These are phyloP conservation scores for Diabrotica undecimpunctata DNA, from an alignment of 1,140 invertebrate genomes.

Conservation along the genomic window DNA sequence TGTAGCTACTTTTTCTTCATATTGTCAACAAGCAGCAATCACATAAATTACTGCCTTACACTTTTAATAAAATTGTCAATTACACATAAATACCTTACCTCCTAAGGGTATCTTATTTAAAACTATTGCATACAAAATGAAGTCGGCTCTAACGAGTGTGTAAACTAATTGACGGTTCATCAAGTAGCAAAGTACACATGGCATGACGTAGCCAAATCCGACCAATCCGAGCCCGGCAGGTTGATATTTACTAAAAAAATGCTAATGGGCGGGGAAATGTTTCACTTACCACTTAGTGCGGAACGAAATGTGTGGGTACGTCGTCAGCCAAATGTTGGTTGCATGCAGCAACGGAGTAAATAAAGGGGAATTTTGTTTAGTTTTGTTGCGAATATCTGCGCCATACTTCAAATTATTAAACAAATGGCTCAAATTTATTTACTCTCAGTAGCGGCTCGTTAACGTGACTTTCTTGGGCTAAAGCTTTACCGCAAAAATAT, in stretches of 20 bases:
- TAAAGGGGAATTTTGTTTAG: background rate
- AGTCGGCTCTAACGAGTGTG: slow-evolving; percentile 18
- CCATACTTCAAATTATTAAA: background rate
- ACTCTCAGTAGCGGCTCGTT: background rate
- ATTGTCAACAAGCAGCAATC: no score
- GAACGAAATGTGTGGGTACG: slow-evolving; percentile 4
- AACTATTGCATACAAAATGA: slow-evolving; percentile 21
- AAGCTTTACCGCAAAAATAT: no score
- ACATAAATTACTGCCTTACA: background rate
- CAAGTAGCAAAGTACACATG: slow-evolving; percentile 31
- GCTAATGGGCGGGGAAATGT: slow-evolving; percentile 18
- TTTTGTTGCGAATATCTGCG: background rate
- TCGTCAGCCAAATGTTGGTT: slow-evolving; percentile 11
- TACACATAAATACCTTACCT: background rate
- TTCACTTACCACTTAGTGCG: slow-evolving; percentile 11
- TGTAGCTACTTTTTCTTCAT: no score
- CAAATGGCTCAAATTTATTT: background rate
- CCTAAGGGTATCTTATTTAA: background rate
- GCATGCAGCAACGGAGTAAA: background rate
- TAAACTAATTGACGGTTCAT: slow-evolving; percentile 24
- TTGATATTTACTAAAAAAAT: slow-evolving; percentile 14
- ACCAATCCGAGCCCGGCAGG: slow-evolving; percentile 15
- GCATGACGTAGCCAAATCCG: slow-evolving; percentile 21
- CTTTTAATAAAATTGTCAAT: background rate
- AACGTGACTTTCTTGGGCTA: no score